These are phyloP conservation scores for Corythaixoides concolor DNA, from an alignment of 2,113 vertebrate genomes.

Conservation along the genomic window DNA sequence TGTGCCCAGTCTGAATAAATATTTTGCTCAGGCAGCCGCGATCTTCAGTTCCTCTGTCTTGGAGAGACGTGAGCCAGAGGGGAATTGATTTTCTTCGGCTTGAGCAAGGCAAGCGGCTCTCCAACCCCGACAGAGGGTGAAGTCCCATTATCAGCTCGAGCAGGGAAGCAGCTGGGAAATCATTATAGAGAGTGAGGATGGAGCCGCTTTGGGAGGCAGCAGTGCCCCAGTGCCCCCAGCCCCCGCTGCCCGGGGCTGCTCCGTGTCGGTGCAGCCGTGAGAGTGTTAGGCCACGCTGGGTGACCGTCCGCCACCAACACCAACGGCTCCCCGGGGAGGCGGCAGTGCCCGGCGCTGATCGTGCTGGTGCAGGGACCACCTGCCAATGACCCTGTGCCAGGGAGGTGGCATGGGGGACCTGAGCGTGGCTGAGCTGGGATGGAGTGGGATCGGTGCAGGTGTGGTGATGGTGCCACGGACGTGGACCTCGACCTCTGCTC, in stretches of 20 bases:
- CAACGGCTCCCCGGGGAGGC: background rate
- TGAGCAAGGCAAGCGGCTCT: conserved; percentile 30
- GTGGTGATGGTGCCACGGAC: fast-evolving
- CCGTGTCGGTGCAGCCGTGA: fast-evolving
- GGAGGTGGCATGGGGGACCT: fast-evolving
- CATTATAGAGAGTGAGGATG: background rate
- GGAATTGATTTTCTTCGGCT: conserved; percentile 60
- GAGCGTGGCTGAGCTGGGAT: background rate
- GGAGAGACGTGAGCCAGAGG: conserved; percentile 45
- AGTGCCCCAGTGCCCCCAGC: background rate
- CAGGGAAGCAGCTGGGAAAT: conserved; percentile 34
- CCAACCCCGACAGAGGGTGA: background rate
- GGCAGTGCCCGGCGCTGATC: background rate
- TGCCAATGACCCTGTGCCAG: fast-evolving
- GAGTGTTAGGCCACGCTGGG: background rate
- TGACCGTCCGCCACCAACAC: background rate
- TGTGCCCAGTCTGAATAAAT: conserved; percentile 57
- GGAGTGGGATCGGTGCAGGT: background rate
- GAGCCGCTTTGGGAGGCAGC: background rate
- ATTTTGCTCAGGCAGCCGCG: conserved; percentile 53
- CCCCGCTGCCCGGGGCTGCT: fast-evolving
- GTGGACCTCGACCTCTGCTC: background rate
- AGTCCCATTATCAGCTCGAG: conserved; percentile 34
- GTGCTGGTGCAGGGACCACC: background rate
- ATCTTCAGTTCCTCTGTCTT: conserved; percentile 57